Conservation (phyloP, 2,113 vertebrate genomes). For the Abramis brama region DNA sequence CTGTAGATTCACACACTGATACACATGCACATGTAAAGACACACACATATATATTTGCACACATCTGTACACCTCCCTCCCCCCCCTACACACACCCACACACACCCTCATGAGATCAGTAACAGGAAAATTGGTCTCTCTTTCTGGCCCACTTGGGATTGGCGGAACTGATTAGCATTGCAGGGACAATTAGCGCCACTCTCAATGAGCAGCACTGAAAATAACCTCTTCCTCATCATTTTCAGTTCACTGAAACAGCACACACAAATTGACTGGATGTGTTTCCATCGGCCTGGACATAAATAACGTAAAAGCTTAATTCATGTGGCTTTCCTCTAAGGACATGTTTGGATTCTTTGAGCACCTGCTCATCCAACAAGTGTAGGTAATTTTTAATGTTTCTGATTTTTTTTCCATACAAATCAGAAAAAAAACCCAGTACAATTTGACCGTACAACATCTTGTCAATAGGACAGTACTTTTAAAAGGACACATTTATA, state of each 20-base stretch:
- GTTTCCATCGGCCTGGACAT: neutral
- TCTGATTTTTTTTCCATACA: too few species aligned
- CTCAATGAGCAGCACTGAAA: slow-evolving; percentile 57
- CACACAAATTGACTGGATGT: slow-evolving; percentile 4
- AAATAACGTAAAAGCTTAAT: neutral
- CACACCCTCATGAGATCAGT: slow-evolving; percentile 40
- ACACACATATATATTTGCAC: slow-evolving; percentile 2
- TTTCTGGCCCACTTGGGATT: slow-evolving; percentile 62
- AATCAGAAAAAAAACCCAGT: too few species aligned
- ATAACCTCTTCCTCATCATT: slow-evolving; percentile 56
- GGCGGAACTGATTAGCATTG: slow-evolving; percentile 65
- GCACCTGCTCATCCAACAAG: neutral
- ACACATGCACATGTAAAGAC: neutral
- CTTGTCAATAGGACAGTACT: neutral
- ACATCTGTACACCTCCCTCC: neutral
- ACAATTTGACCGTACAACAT: too few species aligned
- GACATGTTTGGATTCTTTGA: too few species aligned
- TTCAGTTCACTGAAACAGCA: slow-evolving; percentile 43
- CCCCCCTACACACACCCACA: neutral
- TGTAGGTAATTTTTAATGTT: neutral
- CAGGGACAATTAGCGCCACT: slow-evolving; percentile 62
- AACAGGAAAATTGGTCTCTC: slow-evolving; percentile 59
- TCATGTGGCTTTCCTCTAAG: neutral
- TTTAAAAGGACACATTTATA: neutral
- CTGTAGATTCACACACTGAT: slow-evolving; percentile 12